Conservation (phyloP, 2,797 vertebrate species). For the Neosilurus hyrtlii region DNA sequence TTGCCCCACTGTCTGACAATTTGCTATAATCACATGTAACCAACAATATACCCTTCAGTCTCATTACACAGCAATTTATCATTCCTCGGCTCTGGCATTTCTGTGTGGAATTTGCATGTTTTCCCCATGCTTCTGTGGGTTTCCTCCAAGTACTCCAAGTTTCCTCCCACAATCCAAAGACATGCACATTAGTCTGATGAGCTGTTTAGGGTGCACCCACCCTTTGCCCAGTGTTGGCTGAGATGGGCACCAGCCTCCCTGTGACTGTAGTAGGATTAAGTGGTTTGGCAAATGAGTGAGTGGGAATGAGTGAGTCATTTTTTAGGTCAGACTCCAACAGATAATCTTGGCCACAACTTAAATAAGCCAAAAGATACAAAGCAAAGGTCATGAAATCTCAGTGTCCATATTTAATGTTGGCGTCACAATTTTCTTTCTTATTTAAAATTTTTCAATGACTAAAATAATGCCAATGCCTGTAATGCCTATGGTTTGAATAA, state of each 20-base stretch:
- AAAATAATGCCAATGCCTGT: neutral
- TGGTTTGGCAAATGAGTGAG: too few species aligned
- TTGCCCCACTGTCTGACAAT: neutral
- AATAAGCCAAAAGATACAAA: neutral
- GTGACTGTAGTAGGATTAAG: too few species aligned
- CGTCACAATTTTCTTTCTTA: neutral
- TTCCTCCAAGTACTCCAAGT: too few species aligned
- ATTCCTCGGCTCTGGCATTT: too few species aligned
- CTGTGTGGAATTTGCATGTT: too few species aligned
- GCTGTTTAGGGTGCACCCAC: too few species aligned
- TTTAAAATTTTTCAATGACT: neutral
- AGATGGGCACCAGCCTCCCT: too few species aligned
- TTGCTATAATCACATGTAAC: neutral
- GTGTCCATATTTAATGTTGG: neutral
- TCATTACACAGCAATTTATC: neutral
- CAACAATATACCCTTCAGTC: neutral
- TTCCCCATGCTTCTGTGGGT: too few species aligned
- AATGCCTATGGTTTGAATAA: neutral
- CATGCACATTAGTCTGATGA: too few species aligned
- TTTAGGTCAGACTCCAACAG: neutral
- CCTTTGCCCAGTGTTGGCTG: too few species aligned
- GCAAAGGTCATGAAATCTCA: neutral
- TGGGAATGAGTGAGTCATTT: neutral
- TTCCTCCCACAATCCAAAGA: too few species aligned
- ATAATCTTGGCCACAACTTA: neutral